Evolutionary conservation across 2,113 vertebrate genomes (phyloP), one percentile per base, ranked within the genome.

Genomic region (Cichladusa arquata): DNA sequence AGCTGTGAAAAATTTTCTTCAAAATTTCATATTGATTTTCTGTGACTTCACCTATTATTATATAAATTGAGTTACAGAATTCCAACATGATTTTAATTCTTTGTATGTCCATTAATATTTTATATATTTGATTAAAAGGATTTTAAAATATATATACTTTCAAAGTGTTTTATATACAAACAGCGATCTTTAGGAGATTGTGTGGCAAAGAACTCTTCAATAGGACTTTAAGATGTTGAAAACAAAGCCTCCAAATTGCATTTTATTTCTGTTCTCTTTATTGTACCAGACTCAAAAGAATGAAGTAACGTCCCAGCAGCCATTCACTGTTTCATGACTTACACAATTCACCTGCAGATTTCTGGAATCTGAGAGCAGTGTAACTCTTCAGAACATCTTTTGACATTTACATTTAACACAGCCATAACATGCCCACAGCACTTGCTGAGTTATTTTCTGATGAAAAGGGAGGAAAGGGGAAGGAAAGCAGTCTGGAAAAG

Each of bases 11-110:
- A 97, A 89, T 15, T 25, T 44, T 73, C 87, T 93, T 95, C 47
- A 92, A 90, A 95, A 94, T 23, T 94, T 86, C 85, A 56, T 82
- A 96, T 89, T 78, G 44, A 95, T 95, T 96, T 92, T 92, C 95
- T 95, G 53, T 82, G 90, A 88, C 53, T 95, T 78, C 72, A 79
- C 47, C 65, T 83, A 64, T 56, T 81, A 74, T 17, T 88, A 80
- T 48, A 73, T 28, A 95, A 97, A 89, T 78, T 54, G 72, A 60
- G 17, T 86, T 80, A 95, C 17, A 95, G 67, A 53, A 88, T 62
- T 95, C 66, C 8, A 14, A 33, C 73, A 44, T 24, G 50, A 91
- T 84, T 97, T 87, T 77, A 81, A 92, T 84, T 31, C 71, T 94
- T 82, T 66, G 26, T 50, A 73, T 23, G 10, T 72, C 86, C 34